Conservation (phyloP, 2,888 invertebrate species). For the Hypolimnas misippus region DNA sequence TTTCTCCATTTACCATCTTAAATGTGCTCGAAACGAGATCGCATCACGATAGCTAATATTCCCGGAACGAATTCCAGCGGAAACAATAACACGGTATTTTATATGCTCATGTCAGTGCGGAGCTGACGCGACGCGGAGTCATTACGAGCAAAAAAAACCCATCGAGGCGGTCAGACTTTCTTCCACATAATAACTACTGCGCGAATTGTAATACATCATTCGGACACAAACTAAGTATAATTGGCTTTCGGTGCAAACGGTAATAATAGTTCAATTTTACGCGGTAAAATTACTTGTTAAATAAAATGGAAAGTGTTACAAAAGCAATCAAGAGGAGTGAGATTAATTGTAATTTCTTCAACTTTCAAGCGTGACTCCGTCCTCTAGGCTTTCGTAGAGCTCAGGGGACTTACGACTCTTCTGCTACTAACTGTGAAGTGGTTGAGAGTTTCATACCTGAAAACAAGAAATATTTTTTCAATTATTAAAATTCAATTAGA, state of each 20-base stretch:
- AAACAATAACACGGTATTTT: not conserved
- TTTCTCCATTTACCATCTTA: not conserved
- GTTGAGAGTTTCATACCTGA: slow-evolving; percentile 7
- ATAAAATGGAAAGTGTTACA: slow-evolving; percentile 30
- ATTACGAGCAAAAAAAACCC: not conserved
- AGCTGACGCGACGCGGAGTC: not conserved
- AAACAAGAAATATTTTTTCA: not conserved
- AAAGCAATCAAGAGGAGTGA: slow-evolving; percentile 12
- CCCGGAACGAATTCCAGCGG: slow-evolving; percentile 6
- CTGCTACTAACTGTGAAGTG: no score
- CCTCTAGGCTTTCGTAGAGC: not conserved
- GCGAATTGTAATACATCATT: slow-evolving; percentile 31
- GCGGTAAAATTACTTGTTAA: slow-evolving; percentile 23
- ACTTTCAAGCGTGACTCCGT: not conserved
- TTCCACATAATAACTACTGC: slow-evolving; percentile 22
- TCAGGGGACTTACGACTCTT: not conserved
- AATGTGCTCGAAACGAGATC: not conserved
- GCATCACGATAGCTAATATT: not conserved
- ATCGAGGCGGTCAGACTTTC: slow-evolving; percentile 13
- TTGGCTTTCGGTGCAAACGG: slow-evolving; percentile 29
- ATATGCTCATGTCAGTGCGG: not conserved
- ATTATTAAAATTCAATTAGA: no score
- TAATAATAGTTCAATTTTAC: slow-evolving; percentile 31
- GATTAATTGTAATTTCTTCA: slow-evolving; percentile 8
- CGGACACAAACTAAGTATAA: slow-evolving; percentile 27